Evolutionary conservation across 2,113 vertebrate species (phyloP), one percentile per base, ranked within the genome.

Genomic region (Campylomormyrus numenius): DNA sequence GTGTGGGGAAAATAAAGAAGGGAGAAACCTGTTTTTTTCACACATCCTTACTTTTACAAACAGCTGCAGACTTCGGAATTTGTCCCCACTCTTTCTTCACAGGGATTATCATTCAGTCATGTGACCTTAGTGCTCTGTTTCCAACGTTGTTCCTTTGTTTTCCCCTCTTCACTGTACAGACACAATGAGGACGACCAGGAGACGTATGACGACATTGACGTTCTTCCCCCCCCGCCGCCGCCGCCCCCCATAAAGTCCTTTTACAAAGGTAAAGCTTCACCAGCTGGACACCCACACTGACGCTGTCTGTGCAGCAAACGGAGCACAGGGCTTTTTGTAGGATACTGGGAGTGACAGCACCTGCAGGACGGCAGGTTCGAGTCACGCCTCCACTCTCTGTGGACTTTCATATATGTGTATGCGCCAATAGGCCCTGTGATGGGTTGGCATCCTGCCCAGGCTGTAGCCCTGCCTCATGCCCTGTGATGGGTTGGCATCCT

Each of bases 151-250:
- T 87, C 21, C 9, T 24, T 45, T 74, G n/a, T n/a, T 35, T 17
- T 35, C 19, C 52, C 31, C 21, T 48, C 7, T 17, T 88, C 62
- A 5, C 62, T 74, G 10, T 45, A 27, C 90, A 95, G 94, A 11
- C 89, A 93, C 53, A 13, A 90, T 15, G 93, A 93, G 0, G 93
- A 94, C 0, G 45, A 91, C n/a, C 91, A 94, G 56, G 93, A 95
- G 19, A 93, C 92, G 0, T 96, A 96, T 8, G 96, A 96, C 42
- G 96, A 96, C 84, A 93, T 96, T 8, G 94, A 90, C 2, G 10
- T 89, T 5, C 89, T 93, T 31, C 92, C 93, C 24, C 92, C 92
- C 5, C 93, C 93, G 9, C 93, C 92, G 31, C 92, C 90, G 2
- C 90, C 91, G 0, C 93, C 93, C 15, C 91, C 91, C n/a, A 91